A percentile compares a stretch with the other conserved stretches of the same genome.
These are phyloP conservation scores for Arizona elegans DNA, from an alignment of 2,113 vertebrate genomes.

Conservation along the genomic window DNA sequence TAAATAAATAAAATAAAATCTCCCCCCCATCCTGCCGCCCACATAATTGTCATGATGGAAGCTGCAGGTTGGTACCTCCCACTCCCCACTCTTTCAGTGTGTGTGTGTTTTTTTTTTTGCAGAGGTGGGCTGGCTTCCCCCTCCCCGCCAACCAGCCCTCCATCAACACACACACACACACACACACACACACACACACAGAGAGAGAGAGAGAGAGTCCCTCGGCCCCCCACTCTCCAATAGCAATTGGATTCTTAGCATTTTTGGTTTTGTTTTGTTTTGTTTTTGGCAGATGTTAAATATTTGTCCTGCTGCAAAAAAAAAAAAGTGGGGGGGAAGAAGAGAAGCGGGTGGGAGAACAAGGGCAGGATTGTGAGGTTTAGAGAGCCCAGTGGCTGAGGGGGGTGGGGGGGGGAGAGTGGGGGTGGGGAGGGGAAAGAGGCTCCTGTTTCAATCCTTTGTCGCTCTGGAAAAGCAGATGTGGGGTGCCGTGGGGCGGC, in stretches of 20 bases:
- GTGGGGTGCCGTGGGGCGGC: neutral
- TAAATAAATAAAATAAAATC: too few relatives aligned
- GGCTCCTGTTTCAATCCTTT: conserved; percentile 21
- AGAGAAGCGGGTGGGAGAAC: conserved; percentile 19
- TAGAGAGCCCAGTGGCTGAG: neutral
- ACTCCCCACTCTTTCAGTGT: neutral
- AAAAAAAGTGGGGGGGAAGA: neutral
- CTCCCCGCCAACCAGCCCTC: neutral
- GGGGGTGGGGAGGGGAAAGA: too few relatives aligned
- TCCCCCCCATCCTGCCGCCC: neutral
- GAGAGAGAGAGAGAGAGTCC: too few relatives aligned
- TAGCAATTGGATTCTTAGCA: neutral
- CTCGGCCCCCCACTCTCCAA: neutral
- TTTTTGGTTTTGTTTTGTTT: neutral
- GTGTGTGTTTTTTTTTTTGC: too few relatives aligned
- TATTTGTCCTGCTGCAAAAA: conserved; percentile 8
- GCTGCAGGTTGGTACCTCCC: neutral
- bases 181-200: too few relatives aligned
- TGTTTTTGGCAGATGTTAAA: neutral
- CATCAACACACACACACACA: too few relatives aligned
- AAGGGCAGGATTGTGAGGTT: neutral
- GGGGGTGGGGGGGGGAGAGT: too few relatives aligned
- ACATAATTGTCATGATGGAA: neutral
- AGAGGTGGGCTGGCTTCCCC: neutral
- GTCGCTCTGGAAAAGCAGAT: conserved; percentile 53